A percentile compares a stretch with the other conserved stretches of the same genome.
phyloP scores from a whole-genome alignment of 2,888 invertebrate genomes.

The Hartigia nigra region DNA sequence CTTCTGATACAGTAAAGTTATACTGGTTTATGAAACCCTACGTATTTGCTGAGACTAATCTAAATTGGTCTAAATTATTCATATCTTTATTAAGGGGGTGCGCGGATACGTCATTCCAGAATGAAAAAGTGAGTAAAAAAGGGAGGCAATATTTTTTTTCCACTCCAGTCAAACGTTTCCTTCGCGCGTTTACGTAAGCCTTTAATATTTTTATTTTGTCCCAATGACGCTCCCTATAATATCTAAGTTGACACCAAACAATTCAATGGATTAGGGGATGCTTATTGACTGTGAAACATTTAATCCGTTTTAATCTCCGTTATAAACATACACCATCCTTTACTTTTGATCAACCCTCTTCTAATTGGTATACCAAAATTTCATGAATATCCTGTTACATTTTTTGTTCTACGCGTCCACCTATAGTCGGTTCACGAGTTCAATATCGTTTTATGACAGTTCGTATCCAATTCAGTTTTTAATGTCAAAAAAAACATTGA shows the following conservation, averaged over 20 bases:
- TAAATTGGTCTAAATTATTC: neutral
- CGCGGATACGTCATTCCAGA: too few relatives aligned
- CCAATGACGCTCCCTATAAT: neutral
- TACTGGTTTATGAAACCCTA: neutral
- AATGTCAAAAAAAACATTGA: too few relatives aligned
- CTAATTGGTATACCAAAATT: neutral
- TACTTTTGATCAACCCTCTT: neutral
- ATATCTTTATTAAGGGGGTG: neutral
- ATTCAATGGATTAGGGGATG: neutral
- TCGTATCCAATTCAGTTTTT: too few relatives aligned
- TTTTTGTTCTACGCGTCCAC: neutral
- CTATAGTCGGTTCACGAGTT: too few relatives aligned
- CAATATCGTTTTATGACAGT: too few relatives aligned
- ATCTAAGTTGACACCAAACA: neutral
- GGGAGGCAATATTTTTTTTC: too few relatives aligned
- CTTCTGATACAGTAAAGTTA: neutral
- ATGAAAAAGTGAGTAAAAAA: too few relatives aligned
- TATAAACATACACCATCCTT: neutral
- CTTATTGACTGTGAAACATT: neutral
- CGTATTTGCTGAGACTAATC: neutral
- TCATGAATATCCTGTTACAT: neutral
- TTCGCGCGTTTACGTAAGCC: neutral
- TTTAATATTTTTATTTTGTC: neutral
- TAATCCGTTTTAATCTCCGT: neutral
- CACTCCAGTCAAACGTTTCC: neutral